Percentiles rank a stretch among this genome's conserved stretches.
These are phyloP conservation scores for Myripristis murdjan DNA, from an alignment of 2,797 vertebrate species.

Conservation along the genomic window DNA sequence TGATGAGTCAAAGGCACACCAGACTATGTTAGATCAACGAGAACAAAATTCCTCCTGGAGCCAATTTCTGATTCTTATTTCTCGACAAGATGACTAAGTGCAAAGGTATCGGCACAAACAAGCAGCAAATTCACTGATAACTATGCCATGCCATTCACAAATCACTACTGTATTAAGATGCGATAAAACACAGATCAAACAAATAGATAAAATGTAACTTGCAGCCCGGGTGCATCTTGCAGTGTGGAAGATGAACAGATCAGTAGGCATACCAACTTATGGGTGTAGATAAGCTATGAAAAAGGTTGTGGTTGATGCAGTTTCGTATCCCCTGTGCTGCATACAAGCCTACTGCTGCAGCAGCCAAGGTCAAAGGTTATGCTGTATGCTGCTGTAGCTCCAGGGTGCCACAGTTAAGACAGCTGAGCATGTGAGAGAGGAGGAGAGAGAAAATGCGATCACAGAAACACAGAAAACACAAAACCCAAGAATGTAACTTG, in stretches of 20 bases:
- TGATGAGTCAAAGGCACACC: constrained; percentile 10
- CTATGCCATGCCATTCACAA: background rate
- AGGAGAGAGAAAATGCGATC: background rate
- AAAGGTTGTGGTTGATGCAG: background rate
- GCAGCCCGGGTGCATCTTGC: background rate
- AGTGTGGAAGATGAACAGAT: background rate
- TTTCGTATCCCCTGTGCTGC: constrained; percentile 17
- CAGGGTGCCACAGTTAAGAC: constrained; percentile 31
- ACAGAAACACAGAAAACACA: background rate
- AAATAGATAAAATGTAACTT: background rate
- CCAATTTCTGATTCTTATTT: background rate
- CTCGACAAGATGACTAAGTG: background rate
- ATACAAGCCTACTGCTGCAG: constrained; percentile 33
- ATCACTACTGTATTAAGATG: background rate
- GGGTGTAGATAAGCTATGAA: background rate
- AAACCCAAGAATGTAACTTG: background rate
- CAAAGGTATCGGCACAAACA: background rate
- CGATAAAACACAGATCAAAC: background rate
- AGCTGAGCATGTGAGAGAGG: constrained; percentile 32
- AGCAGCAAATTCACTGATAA: background rate
- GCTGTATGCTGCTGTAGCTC: constrained; percentile 4
- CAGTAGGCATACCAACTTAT: background rate
- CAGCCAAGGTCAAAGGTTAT: constrained; percentile 56
- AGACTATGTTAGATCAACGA: constrained; percentile 12
- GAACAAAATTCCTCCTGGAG: constrained; percentile 11